Conservation (phyloP, 2,113 vertebrate genomes). For the Menidia beryllina region DNA sequence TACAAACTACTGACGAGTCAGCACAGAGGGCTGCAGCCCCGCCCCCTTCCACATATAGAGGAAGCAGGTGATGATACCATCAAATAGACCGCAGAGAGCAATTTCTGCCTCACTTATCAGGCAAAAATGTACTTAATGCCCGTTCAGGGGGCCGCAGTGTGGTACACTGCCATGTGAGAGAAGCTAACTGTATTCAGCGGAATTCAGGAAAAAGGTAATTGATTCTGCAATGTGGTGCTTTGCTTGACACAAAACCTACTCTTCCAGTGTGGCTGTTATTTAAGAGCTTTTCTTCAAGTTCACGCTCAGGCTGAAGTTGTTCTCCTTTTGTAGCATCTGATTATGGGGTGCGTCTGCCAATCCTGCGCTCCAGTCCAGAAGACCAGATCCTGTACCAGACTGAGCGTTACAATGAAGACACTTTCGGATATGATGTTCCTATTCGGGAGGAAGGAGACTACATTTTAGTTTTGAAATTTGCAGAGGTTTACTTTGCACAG, state of each 20-base stretch:
- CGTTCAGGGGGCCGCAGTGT: background rate
- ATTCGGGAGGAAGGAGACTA: constrained; percentile 97
- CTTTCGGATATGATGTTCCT: constrained; percentile 95
- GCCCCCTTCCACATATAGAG: constrained; percentile 50
- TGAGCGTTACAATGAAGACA: constrained; percentile 97
- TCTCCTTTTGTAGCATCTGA: constrained; percentile 87
- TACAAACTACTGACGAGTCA: constrained; percentile 69
- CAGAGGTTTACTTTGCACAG: constrained; percentile 98
- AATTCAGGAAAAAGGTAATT: constrained; percentile 31
- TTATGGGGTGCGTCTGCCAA: constrained; percentile 95
- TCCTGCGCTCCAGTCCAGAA: constrained; percentile 91
- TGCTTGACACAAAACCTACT: background rate
- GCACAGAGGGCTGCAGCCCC: constrained; percentile 56
- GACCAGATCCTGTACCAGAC: constrained; percentile 98
- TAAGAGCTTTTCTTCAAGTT: constrained; percentile 10
- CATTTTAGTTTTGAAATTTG: constrained; percentile 95
- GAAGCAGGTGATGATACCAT: constrained; percentile 60
- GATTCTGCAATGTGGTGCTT: constrained; percentile 20
- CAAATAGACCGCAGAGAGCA: constrained; percentile 4
- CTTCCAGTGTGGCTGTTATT: constrained; percentile 7
- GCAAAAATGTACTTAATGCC: background rate
- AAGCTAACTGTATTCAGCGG: background rate
- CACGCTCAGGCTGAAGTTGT: constrained; percentile 19
- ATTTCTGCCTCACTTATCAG: constrained; percentile 1
- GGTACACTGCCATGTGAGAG: constrained; percentile 20